Evolutionary conservation across 92 coral and sea anemone species (phyloP).

Genomic region (Actinernus sp.): DNA sequence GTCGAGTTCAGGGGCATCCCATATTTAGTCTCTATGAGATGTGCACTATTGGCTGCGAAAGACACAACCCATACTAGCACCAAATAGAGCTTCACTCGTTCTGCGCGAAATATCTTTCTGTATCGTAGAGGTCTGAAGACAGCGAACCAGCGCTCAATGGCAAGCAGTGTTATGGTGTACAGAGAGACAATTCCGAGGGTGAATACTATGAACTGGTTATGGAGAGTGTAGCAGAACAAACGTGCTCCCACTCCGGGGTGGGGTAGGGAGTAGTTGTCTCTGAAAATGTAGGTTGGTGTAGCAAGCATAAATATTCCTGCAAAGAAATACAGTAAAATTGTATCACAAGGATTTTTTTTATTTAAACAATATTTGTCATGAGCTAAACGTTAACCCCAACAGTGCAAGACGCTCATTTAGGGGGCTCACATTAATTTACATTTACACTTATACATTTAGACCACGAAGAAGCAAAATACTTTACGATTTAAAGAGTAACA

Average conservation of each 20-base stretch:
- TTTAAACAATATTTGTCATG: background rate
- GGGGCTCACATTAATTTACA: too few relatives aligned
- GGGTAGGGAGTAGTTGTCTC: slow-evolving; percentile 18
- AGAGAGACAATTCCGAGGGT: slow-evolving; percentile 80
- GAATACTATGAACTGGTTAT: slow-evolving; percentile 69
- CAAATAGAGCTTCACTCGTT: slow-evolving; percentile 57
- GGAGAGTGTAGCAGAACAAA: slow-evolving; percentile 54
- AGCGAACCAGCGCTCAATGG: slow-evolving; percentile 93
- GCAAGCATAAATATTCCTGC: slow-evolving; percentile 47
- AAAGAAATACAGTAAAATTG: background rate
- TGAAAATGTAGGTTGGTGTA: slow-evolving; percentile 59
- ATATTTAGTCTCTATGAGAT: slow-evolving; percentile 49
- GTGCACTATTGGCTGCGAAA: slow-evolving; percentile 57
- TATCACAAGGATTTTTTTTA: background rate
- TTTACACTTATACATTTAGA: too few relatives aligned
- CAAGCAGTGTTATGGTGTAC: slow-evolving; percentile 73
- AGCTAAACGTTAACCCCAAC: background rate
- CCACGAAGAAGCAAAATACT: too few relatives aligned
- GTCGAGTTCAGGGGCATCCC: background rate
- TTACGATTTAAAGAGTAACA: too few relatives aligned
- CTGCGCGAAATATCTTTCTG: slow-evolving; percentile 53
- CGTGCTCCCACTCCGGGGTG: slow-evolving; percentile 22
- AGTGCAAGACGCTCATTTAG: too few relatives aligned
- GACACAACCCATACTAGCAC: slow-evolving; percentile 56
- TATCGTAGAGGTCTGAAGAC: slow-evolving; percentile 64